Evolutionary conservation across 2,113 vertebrate species (phyloP).

Genomic region (Spea bombifrons): DNA sequence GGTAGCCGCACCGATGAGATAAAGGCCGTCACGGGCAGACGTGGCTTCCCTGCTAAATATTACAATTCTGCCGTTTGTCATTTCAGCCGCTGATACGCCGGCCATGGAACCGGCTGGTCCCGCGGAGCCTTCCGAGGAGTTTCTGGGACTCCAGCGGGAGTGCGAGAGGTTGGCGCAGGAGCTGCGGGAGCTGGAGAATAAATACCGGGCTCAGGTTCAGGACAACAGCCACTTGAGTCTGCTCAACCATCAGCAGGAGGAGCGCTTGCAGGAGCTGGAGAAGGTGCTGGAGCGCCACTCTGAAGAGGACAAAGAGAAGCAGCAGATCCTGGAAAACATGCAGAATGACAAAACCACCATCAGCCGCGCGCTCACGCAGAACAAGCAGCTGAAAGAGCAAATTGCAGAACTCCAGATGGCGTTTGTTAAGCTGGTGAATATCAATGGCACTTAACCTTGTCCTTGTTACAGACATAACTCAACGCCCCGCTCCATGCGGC

Average conservation of each 20-base stretch:
- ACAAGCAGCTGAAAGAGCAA: constrained; percentile 90
- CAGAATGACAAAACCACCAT: constrained; percentile 92
- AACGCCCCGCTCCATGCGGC: no score
- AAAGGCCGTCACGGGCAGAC: no score
- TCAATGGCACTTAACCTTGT: not conserved
- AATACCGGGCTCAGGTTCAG: constrained; percentile 80
- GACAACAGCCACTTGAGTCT: constrained; percentile 88
- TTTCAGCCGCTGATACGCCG: constrained; percentile 59
- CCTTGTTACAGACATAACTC: no score
- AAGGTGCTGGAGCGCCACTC: constrained; percentile 65
- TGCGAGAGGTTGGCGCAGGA: constrained; percentile 72
- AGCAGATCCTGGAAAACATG: constrained; percentile 86
- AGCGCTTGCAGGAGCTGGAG: constrained; percentile 78
- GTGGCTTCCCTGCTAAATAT: no score
- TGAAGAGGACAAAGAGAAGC: constrained; percentile 75
- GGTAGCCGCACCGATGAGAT: constrained; percentile 59
- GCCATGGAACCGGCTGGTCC: constrained; percentile 55
- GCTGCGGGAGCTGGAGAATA: constrained; percentile 66
- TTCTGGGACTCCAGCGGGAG: constrained; percentile 73
- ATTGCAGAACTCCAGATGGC: constrained; percentile 92
- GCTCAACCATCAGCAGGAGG: constrained; percentile 82
- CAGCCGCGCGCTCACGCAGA: constrained; percentile 87
- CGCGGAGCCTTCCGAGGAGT: constrained; percentile 71
- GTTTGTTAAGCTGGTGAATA: constrained; percentile 87
- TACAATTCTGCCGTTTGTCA: not conserved